These are phyloP conservation scores for Gari tellinella DNA, from an alignment of 2,888 invertebrate species.

Conservation along the genomic window DNA sequence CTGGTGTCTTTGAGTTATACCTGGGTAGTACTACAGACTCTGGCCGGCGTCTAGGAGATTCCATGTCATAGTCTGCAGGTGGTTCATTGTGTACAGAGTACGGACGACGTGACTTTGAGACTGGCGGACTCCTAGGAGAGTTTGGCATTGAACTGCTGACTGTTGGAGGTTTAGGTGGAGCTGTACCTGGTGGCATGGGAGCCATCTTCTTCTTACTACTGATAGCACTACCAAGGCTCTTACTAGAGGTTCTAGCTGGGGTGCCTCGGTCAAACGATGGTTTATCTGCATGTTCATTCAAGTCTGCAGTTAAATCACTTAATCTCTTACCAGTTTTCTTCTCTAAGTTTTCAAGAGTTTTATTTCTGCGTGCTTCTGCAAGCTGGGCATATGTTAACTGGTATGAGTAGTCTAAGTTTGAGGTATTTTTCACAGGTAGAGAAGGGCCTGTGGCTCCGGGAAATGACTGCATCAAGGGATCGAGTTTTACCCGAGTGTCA, in stretches of 20 bases:
- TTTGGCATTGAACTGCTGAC: slow-evolving; percentile 20
- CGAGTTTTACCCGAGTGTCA: slow-evolving; percentile 60
- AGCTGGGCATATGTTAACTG: slow-evolving; percentile 79
- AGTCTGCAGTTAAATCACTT: slow-evolving; percentile 66
- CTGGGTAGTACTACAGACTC: slow-evolving; percentile 35
- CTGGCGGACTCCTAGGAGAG: slow-evolving; percentile 22
- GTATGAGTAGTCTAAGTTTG: slow-evolving; percentile 74
- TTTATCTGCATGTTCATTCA: slow-evolving; percentile 61
- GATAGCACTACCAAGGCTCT: slow-evolving; percentile 65
- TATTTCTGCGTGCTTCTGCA: slow-evolving; percentile 74
- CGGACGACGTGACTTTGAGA: slow-evolving; percentile 25
- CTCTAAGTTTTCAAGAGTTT: slow-evolving; percentile 69
- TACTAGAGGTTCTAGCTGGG: slow-evolving; percentile 57
- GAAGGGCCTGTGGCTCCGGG: slow-evolving; percentile 67
- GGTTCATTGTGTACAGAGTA: slow-evolving; percentile 66
- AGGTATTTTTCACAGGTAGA: slow-evolving; percentile 74
- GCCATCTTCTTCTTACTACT: slow-evolving; percentile 77
- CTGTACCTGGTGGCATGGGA: slow-evolving; percentile 69
- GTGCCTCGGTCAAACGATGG: slow-evolving; percentile 63
- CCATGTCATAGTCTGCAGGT: slow-evolving; percentile 73
- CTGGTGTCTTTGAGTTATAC: slow-evolving; percentile 13
- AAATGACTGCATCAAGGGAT: slow-evolving; percentile 66
- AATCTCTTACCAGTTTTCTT: slow-evolving; percentile 70
- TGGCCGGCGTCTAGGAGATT: slow-evolving; percentile 49
- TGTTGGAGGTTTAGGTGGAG: slow-evolving; percentile 43